These are phyloP conservation scores for Penelope pileata DNA, from an alignment of 2,113 vertebrate genomes.

Conservation along the genomic window DNA sequence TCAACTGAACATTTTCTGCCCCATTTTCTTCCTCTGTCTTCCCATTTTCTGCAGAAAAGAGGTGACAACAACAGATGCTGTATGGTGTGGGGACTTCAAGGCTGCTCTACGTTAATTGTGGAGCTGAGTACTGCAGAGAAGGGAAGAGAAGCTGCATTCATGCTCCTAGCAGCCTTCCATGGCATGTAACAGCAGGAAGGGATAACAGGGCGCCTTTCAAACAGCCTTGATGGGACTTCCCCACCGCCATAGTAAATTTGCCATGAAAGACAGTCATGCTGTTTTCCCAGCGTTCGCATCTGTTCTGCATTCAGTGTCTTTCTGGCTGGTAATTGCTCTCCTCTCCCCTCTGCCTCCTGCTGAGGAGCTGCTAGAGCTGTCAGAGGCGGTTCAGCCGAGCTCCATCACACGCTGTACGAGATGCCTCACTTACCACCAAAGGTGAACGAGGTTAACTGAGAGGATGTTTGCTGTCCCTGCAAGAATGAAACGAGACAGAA, in stretches of 20 bases:
- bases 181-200: neutral
- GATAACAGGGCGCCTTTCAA: neutral
- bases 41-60: neutral
- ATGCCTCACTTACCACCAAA: neutral
- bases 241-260: neutral
- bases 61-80: conserved; percentile 11
- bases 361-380: neutral
- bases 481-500: neutral
- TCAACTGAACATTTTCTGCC: neutral
- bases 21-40: neutral
- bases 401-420: neutral
- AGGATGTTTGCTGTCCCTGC: neutral
- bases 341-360: neutral
- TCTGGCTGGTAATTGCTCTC: conserved; percentile 40
- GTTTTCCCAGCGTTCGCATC: neutral
- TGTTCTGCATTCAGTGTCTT: neutral
- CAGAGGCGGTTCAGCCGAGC: neutral
- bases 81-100: neutral
- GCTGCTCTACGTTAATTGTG: neutral
- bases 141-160: neutral
- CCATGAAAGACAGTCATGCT: neutral
- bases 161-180: neutral
- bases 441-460: neutral
- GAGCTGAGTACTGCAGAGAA: neutral
- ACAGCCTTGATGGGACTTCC: neutral